Conservation (phyloP, 2,113 vertebrate genomes). For the Todiramphus chloris region DNA sequence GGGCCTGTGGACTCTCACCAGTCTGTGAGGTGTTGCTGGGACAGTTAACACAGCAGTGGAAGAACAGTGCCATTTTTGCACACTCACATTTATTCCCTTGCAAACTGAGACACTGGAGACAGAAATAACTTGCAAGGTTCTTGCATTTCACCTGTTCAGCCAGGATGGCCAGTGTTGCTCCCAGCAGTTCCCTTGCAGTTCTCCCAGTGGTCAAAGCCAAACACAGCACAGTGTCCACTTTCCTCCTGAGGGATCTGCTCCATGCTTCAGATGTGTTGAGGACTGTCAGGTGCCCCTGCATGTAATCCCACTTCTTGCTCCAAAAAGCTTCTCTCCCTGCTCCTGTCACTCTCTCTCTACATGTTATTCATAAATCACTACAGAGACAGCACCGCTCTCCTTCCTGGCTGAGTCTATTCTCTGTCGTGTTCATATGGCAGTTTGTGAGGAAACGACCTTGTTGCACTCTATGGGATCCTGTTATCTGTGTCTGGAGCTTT, state of each 20-base stretch:
- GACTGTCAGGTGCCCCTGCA: not conserved
- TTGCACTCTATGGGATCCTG: not conserved
- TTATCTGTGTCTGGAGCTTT: not conserved
- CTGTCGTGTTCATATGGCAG: not conserved
- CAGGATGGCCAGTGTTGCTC: not conserved
- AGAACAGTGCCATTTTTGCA: not conserved
- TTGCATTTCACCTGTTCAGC: not conserved
- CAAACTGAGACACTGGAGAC: not conserved
- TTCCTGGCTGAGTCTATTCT: not conserved
- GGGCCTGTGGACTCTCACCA: not conserved
- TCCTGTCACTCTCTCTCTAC: not conserved
- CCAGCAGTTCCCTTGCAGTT: not conserved
- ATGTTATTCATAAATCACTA: not conserved
- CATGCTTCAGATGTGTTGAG: not conserved
- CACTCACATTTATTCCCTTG: not conserved
- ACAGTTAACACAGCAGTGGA: not conserved
- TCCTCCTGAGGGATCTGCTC: not conserved
- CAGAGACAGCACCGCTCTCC: not conserved
- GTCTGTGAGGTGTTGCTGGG: not conserved
- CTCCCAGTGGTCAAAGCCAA: not conserved
- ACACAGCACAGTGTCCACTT: not conserved
- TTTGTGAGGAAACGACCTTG: conserved; percentile 16
- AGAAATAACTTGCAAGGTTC: not conserved
- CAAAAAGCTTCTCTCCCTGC: not conserved
- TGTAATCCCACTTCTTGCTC: not conserved